phyloP scores from a whole-genome alignment of 2,797 vertebrate species.

The Sebastolobus alascanus region DNA sequence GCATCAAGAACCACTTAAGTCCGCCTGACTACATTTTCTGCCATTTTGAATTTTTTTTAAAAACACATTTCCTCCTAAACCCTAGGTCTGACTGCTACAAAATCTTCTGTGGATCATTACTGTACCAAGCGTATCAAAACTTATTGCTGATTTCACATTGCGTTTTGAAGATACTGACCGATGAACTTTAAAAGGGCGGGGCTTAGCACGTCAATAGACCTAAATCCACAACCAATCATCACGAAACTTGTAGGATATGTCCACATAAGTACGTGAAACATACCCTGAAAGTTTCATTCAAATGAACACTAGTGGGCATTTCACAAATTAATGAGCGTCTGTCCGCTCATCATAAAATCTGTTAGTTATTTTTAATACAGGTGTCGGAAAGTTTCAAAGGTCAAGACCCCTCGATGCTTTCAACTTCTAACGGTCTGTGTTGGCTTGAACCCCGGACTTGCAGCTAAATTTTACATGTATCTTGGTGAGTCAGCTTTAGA shows the following conservation, averaged over 20 bases:
- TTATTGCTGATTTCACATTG: not conserved
- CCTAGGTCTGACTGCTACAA: not conserved
- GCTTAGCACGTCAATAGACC: not conserved
- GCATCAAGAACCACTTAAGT: too few species aligned
- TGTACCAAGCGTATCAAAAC: not conserved
- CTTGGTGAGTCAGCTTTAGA: not conserved
- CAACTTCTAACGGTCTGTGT: too few species aligned
- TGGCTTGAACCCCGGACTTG: too few species aligned
- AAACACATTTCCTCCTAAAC: not conserved
- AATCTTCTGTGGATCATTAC: not conserved
- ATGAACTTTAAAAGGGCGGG: not conserved
- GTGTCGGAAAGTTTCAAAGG: too few species aligned
- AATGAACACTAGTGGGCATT: not conserved
- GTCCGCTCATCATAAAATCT: not conserved
- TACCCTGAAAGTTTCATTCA: not conserved
- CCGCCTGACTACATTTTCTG: too few species aligned
- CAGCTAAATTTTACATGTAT: not conserved
- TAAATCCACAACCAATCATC: too few species aligned
- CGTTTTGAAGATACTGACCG: not conserved
- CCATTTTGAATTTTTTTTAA: too few species aligned
- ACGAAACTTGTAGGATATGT: not conserved
- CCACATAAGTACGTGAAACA: not conserved
- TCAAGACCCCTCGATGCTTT: too few species aligned
- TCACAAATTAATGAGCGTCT: not conserved
- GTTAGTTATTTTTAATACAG: not conserved